Evolutionary conservation across 2,797 vertebrate genomes (phyloP), one percentile per base, ranked within the genome.

Genomic region (Chelidonichthys spinosus): DNA sequence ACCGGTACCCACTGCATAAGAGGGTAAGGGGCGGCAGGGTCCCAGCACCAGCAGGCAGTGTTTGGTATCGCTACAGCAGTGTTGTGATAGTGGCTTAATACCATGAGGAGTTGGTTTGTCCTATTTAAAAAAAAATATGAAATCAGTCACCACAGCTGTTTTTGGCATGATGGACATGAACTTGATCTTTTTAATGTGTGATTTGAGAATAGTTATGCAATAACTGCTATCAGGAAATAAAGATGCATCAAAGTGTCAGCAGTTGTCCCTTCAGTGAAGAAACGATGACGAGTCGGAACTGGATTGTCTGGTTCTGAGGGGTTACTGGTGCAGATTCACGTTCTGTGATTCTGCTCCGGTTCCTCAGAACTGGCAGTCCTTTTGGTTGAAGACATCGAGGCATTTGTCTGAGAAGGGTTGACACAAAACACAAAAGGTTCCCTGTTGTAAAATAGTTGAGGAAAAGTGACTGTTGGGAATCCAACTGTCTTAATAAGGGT

Each of bases 391-490:
- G 96, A 97, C 90, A 91, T 94, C 11, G 96, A 98, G 96, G 97
- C 96, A 97, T 99, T 98, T 97, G 96, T 98, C 97, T 98, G 97
- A 99, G 97, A 96, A 96, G 96, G 95, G 90, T 62, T 2, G 15
- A 6, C 25, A 18, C 43, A 4, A 18, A 17, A 4, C 25, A 43
- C 25, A 3, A 6, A 42, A 7, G 6, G 46, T 49, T 49, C n/a
- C 42, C 7, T 0, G 36, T 40, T 46, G 25, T 25, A 5, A 43
- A 11, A 3, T 18, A 13, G 5, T 5, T 46, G 6, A 18, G 14
- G 6, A 7, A 7, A 60, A 15, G 40, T 39, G 46, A 49, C 8
- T 49, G 44, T n/a, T n/a, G n/a, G n/a, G n/a, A n/a, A n/a, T n/a
- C n/a, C n/a, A 15, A 15, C 25, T 42, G 18, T 43, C 37, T 60